Base-by-base conservation (phyloP, 2,888 invertebrate species). In the Cartodere bifasciata region DNA sequence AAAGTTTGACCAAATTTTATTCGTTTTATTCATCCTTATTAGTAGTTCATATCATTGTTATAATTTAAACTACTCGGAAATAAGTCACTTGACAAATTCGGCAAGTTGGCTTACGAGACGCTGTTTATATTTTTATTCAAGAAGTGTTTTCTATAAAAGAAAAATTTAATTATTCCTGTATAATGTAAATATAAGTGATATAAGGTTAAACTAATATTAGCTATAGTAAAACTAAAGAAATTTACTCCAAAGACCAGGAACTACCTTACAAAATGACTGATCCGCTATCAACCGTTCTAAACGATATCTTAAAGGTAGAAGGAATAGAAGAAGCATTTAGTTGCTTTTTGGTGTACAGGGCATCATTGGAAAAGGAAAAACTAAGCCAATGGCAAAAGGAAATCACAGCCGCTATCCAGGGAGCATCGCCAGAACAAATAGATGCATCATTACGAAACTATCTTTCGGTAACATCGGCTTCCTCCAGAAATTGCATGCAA, bases 291-390 rank as follows among this genome's bases (percentile, higher is more conserved):
- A 68, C 61, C 46, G 69, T 79, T 38, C 68, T 80, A 11, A 74
- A 71, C 49, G 76, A 78, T 44, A 74, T 63, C 35, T 40, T 62
- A 17, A 74, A 75, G 56, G 80, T 86, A 4, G 85, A 87, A 51
- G 71, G 77, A 1, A 80, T 86, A 16, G 88, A 90, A 52, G 86
- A 88, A 58, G 86, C 87, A 1, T 91, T 94, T 51, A 83, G 84
- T 53, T 84, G 84, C 46, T 86, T 84, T 46, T 68, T 91, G 35
- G 79, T 87, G 2, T 81, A 87, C 48, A 75, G 78, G 43, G 67
- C 74, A 11, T 73, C 75, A 29, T 68, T 70, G 34, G 81, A 86
- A 52, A 66, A 64, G 40, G 76, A 79, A 42, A 78, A 77, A 53
- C 62, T 76, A 15, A 58, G 68, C 21, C 60, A 64, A 49, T 81